Conservation (phyloP, 2,888 invertebrate genomes). For the Matsumyia berberina region DNA sequence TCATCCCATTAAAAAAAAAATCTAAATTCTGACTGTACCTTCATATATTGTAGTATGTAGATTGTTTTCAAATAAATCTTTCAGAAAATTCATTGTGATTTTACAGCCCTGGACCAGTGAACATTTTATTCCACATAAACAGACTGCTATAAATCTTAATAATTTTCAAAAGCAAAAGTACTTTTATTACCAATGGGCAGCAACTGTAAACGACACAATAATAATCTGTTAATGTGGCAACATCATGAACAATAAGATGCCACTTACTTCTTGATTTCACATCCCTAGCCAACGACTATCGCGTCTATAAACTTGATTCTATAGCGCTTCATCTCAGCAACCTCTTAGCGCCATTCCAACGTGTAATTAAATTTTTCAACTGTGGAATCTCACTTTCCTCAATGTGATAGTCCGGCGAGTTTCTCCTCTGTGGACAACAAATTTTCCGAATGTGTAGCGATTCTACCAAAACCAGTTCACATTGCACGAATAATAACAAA, state of each 20-base stretch:
- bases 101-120: too few relatives aligned
- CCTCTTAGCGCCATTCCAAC: constrained; percentile 14
- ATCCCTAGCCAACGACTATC: neutral
- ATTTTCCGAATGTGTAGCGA: constrained; percentile 45
- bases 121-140: too few relatives aligned
- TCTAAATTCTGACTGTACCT: too few relatives aligned
- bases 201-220: neutral
- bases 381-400: constrained; percentile 27
- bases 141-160: too few relatives aligned
- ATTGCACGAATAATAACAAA: constrained; percentile 61
- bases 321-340: neutral
- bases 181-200: too few relatives aligned
- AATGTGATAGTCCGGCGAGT: constrained; percentile 24
- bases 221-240: neutral
- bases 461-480: constrained; percentile 63
- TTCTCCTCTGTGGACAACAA: constrained; percentile 24
- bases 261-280: neutral
- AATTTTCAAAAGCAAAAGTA: too few relatives aligned
- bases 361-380: constrained; percentile 24
- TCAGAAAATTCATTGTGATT: too few relatives aligned
- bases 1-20: too few relatives aligned
- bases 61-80: too few relatives aligned
- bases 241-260: neutral
- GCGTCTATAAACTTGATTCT: neutral
- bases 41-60: too few relatives aligned